Evolutionary conservation across 2,888 invertebrate species (phyloP).

Genomic region (Ichneumoninae sp.): DNA sequence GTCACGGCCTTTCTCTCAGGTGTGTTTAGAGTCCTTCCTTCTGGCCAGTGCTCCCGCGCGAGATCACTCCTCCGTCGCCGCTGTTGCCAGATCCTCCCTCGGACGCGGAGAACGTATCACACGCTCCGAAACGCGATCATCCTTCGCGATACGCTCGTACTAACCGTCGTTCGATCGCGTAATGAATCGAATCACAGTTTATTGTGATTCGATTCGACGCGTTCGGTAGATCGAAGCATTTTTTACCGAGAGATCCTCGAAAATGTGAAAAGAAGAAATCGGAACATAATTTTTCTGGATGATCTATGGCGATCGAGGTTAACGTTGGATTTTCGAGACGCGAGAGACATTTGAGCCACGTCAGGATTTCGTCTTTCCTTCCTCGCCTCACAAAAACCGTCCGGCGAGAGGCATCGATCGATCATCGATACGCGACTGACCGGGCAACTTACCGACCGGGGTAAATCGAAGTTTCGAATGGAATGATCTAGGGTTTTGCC

Average conservation of each 20-base stretch:
- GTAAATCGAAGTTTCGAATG: not conserved
- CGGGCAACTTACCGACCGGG: constrained; percentile 14
- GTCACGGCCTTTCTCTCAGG: constrained; percentile 69
- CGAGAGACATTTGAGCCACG: not conserved
- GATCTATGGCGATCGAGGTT: not conserved
- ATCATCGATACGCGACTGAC: constrained; percentile 8
- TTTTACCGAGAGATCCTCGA: not conserved
- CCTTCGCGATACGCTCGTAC: constrained; percentile 40
- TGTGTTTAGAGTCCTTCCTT: constrained; percentile 72
- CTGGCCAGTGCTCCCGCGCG: constrained; percentile 73
- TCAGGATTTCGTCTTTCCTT: not conserved
- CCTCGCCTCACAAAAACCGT: not conserved
- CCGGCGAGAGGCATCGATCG: not conserved
- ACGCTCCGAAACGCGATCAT: constrained; percentile 71
- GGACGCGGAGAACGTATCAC: constrained; percentile 71
- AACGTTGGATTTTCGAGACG: not conserved
- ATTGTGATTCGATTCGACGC: not conserved
- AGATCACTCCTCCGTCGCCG: constrained; percentile 71
- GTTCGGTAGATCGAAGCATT: not conserved
- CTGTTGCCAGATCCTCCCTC: constrained; percentile 79
- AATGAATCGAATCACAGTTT: not conserved
- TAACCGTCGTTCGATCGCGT: not conserved
- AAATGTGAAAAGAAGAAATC: not conserved
- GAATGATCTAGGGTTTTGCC: constrained; percentile 16
- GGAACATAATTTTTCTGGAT: not conserved